Conservation (phyloP, 2,113 vertebrate species). For the Peromyscus polionotus region DNA sequence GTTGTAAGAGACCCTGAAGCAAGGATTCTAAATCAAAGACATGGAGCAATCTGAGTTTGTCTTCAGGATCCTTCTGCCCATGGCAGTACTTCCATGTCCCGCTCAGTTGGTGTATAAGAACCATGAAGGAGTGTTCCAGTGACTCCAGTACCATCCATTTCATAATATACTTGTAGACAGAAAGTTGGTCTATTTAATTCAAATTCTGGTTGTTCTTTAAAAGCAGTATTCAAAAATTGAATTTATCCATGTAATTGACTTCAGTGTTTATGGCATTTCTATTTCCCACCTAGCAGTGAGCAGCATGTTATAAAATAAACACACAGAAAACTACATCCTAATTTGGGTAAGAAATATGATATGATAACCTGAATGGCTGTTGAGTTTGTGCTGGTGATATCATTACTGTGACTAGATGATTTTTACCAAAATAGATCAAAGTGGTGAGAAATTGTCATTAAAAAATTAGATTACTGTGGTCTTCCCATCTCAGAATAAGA, state of each 20-base stretch:
- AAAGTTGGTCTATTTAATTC: conserved; percentile 46
- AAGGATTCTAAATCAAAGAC: conserved; percentile 68
- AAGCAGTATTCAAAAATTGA: conserved; percentile 58
- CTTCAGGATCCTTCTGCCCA: conserved; percentile 35
- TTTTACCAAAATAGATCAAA: conserved; percentile 45
- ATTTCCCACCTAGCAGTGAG: neutral
- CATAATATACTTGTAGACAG: conserved; percentile 41
- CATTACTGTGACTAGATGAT: conserved; percentile 49
- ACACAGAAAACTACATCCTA: neutral
- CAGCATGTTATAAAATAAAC: conserved; percentile 52
- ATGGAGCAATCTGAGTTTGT: conserved; percentile 41
- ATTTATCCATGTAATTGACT: conserved; percentile 52
- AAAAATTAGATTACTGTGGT: neutral
- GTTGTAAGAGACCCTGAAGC: conserved; percentile 68
- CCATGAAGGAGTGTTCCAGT: conserved; percentile 34
- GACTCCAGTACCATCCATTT: neutral
- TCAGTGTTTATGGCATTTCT: conserved; percentile 23
- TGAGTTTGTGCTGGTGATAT: conserved; percentile 29
- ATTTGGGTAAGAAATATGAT: conserved; percentile 56
- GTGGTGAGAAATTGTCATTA: conserved; percentile 1
- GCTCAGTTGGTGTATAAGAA: neutral
- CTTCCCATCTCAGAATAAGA: conserved; percentile 6
- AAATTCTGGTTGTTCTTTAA: conserved; percentile 55
- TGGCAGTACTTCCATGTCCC: conserved; percentile 17
- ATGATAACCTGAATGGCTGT: neutral